Evolutionary conservation across 2,888 invertebrate genomes (phyloP).

Genomic region (Catocala fraxini): DNA sequence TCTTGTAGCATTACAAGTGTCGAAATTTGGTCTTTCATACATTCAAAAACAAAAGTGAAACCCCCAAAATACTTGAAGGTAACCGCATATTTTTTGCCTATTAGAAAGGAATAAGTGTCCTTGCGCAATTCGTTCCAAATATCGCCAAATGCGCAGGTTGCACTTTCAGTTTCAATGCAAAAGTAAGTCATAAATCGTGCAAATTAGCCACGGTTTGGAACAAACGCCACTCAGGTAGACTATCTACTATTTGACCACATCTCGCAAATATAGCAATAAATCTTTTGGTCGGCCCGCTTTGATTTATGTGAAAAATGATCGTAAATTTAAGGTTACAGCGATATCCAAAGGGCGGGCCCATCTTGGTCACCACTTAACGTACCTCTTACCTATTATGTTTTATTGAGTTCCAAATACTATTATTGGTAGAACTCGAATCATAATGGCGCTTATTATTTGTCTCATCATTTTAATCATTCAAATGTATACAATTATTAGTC

Average conservation of each 20-base stretch:
- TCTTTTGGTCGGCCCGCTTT: constrained; percentile 81
- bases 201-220: constrained; percentile 59
- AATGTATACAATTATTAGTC: too few relatives aligned
- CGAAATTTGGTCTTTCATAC: too few relatives aligned
- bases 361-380: constrained; percentile 61
- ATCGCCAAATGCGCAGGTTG: constrained; percentile 41
- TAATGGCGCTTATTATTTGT: neutral
- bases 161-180: constrained; percentile 72
- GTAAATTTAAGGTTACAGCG: constrained; percentile 85
- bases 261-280: constrained; percentile 78
- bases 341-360: constrained; percentile 67
- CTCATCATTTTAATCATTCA: too few relatives aligned
- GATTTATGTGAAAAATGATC: constrained; percentile 88
- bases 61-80: constrained; percentile 3
- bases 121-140: constrained; percentile 19
- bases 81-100: neutral
- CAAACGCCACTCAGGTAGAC: constrained; percentile 69
- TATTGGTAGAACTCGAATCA: constrained; percentile 9
- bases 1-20: too few relatives aligned
- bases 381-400: constrained; percentile 69
- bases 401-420: constrained; percentile 41
- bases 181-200: constrained; percentile 70
- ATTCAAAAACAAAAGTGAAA: neutral
- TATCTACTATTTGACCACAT: constrained; percentile 73
- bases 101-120: neutral